These are phyloP conservation scores for Tinea pellionella DNA, from an alignment of 2,888 invertebrate genomes.

Conservation along the genomic window DNA sequence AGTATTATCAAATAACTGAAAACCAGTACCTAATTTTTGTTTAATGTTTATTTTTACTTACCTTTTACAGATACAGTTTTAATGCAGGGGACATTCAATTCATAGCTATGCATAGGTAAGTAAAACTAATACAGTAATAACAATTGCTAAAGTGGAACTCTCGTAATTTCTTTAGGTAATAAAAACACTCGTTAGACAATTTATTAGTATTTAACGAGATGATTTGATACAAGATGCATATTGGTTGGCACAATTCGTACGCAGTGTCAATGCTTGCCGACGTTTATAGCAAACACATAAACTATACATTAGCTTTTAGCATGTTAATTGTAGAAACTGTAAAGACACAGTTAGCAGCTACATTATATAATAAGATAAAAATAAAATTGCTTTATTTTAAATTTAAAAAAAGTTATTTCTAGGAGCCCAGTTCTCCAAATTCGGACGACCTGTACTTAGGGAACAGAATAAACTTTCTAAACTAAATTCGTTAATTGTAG, in stretches of 20 bases:
- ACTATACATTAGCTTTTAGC: conserved; percentile 35
- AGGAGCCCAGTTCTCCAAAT: no score
- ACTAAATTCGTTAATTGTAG: neutral
- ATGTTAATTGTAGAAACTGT: conserved; percentile 10
- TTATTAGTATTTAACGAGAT: neutral
- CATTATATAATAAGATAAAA: no score
- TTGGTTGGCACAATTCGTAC: conserved; percentile 38
- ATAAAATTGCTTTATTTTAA: no score
- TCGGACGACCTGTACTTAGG: no score
- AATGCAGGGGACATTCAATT: no score
- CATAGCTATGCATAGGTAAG: no score
- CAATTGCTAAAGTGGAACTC: neutral
- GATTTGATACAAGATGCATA: conserved; percentile 5
- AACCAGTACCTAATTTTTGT: no score
- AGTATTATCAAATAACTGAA: no score
- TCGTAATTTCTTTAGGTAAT: neutral
- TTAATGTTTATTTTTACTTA: no score
- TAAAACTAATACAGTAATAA: neutral
- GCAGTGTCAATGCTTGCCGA: conserved; percentile 36
- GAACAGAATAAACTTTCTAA: conserved; percentile 4
- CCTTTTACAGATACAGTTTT: no score
- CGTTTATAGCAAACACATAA: conserved; percentile 37
- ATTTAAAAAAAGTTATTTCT: no score
- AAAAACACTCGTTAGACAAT: neutral
- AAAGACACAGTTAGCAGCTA: neutral